These are phyloP conservation scores for Stenchaetothrips biformis DNA, from an alignment of 2,888 invertebrate genomes.

Conservation along the genomic window DNA sequence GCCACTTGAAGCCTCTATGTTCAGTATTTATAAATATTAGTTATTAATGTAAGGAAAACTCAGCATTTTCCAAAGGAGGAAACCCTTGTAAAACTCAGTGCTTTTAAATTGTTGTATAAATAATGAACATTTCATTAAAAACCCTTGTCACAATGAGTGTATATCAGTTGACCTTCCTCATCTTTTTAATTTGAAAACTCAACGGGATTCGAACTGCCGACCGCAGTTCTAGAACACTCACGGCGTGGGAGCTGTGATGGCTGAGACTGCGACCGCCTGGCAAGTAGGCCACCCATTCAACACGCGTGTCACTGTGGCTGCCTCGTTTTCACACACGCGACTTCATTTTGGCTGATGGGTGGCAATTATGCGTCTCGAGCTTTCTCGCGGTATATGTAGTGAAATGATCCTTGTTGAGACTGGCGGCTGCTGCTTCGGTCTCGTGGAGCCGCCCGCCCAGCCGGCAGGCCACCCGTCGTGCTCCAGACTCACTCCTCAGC, in stretches of 20 bases:
- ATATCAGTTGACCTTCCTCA: too few species aligned
- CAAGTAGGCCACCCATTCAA: not conserved
- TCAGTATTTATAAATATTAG: not conserved
- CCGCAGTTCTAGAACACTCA: not conserved
- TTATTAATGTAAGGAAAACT: not conserved
- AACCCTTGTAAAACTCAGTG: not conserved
- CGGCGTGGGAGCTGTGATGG: not conserved
- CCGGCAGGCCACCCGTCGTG: too few species aligned
- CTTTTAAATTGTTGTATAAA: too few species aligned
- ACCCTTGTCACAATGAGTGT: too few species aligned
- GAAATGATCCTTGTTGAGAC: not conserved
- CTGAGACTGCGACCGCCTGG: not conserved
- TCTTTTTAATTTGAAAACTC: too few species aligned
- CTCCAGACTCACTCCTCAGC: too few species aligned
- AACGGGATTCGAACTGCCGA: too few species aligned
- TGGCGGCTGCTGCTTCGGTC: too few species aligned
- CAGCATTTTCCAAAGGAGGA: not conserved
- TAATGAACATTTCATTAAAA: too few species aligned
- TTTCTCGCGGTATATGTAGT: too few species aligned
- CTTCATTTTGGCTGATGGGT: too few species aligned
- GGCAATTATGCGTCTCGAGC: too few species aligned
- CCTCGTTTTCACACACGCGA: not conserved
- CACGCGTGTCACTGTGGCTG: not conserved
- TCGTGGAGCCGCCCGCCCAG: not conserved
- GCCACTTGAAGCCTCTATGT: not conserved